These are phyloP conservation scores for Hyaena hyaena DNA, from an alignment of 2,113 vertebrate genomes.

Conservation along the genomic window DNA sequence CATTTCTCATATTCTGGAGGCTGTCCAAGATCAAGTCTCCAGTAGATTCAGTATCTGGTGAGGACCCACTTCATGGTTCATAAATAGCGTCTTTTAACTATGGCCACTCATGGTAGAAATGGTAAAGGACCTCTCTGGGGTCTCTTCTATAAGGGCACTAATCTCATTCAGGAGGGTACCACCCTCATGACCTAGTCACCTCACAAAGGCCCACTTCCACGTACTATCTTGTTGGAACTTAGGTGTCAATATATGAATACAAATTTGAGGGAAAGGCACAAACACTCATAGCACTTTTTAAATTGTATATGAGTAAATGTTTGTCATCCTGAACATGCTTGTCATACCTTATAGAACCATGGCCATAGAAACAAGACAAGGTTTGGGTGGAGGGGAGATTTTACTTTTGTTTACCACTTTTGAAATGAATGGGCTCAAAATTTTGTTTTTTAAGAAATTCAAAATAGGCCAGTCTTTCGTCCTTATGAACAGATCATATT, in stretches of 20 bases:
- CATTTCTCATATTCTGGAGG: background rate
- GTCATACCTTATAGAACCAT: background rate
- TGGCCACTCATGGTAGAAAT: background rate
- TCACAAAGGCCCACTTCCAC: background rate
- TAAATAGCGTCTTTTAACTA: background rate
- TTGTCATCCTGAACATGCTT: background rate
- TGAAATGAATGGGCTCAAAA: background rate
- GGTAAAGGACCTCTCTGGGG: background rate
- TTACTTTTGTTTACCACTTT: background rate
- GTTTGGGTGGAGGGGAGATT: background rate
- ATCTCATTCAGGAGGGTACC: background rate
- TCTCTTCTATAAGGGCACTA: background rate
- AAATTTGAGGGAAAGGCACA: background rate
- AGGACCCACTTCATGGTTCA: background rate
- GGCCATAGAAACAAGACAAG: background rate
- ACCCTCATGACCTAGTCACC: background rate
- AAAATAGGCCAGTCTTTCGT: background rate
- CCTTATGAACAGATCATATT: background rate
- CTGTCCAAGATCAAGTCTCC: background rate
- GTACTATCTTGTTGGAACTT: background rate
- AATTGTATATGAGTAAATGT: background rate
- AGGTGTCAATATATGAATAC: background rate
- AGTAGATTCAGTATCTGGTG: background rate
- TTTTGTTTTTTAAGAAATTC: background rate
- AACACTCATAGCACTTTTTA: background rate